Conservation (phyloP, 1,140 invertebrate genomes). For the Calosoma granatense region DNA sequence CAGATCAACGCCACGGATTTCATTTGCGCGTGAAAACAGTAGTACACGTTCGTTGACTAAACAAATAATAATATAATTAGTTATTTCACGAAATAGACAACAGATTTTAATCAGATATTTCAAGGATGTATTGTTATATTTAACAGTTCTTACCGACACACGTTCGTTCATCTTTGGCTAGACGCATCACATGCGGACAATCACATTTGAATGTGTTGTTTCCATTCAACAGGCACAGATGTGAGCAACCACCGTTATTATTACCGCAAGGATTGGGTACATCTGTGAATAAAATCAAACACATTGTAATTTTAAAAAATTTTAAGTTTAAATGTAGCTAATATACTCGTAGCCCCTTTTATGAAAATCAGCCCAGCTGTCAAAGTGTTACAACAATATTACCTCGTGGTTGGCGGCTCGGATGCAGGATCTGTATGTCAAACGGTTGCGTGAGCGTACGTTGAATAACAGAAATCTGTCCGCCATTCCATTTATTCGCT, state of each 20-base stretch:
- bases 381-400: slow-evolving; percentile 13
- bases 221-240: slow-evolving; percentile 61
- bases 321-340: too few relatives aligned
- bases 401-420: slow-evolving; percentile 56
- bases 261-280: slow-evolving; percentile 52
- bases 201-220: slow-evolving; percentile 53
- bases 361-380: too few relatives aligned
- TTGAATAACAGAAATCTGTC: slow-evolving; percentile 49
- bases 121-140: slow-evolving; percentile 16
- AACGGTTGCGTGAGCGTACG: slow-evolving; percentile 65
- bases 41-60: slow-evolving; percentile 65
- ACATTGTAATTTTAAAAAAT: too few relatives aligned
- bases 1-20: slow-evolving; percentile 75
- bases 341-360: too few relatives aligned
- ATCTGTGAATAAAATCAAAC: slow-evolving; percentile 28
- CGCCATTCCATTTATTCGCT: slow-evolving; percentile 61
- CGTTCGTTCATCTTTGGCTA: slow-evolving; percentile 49
- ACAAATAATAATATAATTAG: too few relatives aligned
- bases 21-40: slow-evolving; percentile 60
- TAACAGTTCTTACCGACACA: slow-evolving; percentile 49
- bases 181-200: slow-evolving; percentile 69
- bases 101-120: background rate
- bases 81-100: slow-evolving; percentile 16
- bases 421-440: slow-evolving; percentile 73
- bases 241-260: slow-evolving; percentile 69